These are phyloP conservation scores for Diabrotica undecimpunctata DNA, from an alignment of 1,140 invertebrate genomes.

Conservation along the genomic window DNA sequence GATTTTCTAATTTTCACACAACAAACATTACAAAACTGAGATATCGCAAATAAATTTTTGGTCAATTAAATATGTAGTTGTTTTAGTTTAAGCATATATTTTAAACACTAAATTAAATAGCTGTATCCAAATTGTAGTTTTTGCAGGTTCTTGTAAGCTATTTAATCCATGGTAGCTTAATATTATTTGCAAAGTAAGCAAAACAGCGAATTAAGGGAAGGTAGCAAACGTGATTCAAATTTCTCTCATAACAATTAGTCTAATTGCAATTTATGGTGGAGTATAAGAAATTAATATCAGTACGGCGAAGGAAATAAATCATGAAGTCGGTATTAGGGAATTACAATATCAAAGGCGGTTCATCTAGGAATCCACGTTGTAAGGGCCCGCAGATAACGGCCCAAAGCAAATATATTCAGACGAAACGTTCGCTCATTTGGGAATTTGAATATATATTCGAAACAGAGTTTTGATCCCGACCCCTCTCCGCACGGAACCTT, in stretches of 20 bases:
- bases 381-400: slow-evolving; percentile 39
- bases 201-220: no score
- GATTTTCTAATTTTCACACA: no score
- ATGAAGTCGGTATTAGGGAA: slow-evolving; percentile 39
- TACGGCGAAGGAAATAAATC: slow-evolving; percentile 38
- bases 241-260: slow-evolving; percentile 17
- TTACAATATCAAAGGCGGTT: slow-evolving; percentile 45
- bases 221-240: slow-evolving; percentile 11
- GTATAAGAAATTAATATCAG: slow-evolving; percentile 37
- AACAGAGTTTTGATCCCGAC: slow-evolving; percentile 37
- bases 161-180: no score
- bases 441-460: slow-evolving; percentile 45
- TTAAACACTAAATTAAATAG: no score
- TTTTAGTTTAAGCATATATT: no score
- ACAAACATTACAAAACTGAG: no score
- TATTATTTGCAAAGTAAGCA: no score
- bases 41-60: no score
- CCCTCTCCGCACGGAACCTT: not conserved
- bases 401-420: slow-evolving; percentile 43
- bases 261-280: slow-evolving; percentile 32
- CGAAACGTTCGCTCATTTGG: slow-evolving; percentile 40
- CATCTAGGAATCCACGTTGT: slow-evolving; percentile 41
- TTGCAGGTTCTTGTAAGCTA: no score
- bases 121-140: no score
- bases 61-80: no score